Evolutionary conservation across 2,113 vertebrate species (phyloP).

Genomic region (Pontoporia blainvillei): DNA sequence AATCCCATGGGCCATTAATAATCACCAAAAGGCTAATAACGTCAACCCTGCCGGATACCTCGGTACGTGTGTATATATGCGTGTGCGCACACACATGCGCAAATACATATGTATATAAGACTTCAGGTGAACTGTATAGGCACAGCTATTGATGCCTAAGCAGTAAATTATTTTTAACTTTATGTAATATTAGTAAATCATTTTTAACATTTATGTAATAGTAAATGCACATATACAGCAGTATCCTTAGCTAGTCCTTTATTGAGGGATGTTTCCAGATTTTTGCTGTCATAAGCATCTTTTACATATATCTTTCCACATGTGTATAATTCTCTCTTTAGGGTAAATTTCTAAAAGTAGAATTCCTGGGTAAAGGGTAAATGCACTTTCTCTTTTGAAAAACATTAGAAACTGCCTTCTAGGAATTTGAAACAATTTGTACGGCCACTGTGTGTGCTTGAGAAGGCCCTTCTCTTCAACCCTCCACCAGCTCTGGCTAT

Average conservation of each 20-base stretch:
- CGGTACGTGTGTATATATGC: accelerated
- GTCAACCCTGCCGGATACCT: background rate
- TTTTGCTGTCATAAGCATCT: background rate
- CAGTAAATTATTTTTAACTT: background rate
- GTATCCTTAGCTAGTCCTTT: background rate
- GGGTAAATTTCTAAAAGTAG: background rate
- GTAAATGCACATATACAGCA: background rate
- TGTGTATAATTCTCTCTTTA: background rate
- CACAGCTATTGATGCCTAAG: background rate
- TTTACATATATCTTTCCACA: background rate
- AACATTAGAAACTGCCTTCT: background rate
- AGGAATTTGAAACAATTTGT: background rate
- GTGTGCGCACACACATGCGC: too few relatives aligned
- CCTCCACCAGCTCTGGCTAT: background rate
- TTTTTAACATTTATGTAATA: background rate
- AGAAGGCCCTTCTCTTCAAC: background rate
- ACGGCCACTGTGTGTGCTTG: too few relatives aligned
- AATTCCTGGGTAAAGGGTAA: background rate
- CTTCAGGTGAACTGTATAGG: background rate
- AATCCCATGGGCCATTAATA: background rate
- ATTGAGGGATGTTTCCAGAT: background rate
- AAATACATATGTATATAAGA: background rate
- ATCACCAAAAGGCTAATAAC: background rate
- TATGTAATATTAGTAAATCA: background rate
- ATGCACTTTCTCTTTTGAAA: background rate